Conservation (phyloP, 2,888 invertebrate species). For the Mycalesis mineus region DNA sequence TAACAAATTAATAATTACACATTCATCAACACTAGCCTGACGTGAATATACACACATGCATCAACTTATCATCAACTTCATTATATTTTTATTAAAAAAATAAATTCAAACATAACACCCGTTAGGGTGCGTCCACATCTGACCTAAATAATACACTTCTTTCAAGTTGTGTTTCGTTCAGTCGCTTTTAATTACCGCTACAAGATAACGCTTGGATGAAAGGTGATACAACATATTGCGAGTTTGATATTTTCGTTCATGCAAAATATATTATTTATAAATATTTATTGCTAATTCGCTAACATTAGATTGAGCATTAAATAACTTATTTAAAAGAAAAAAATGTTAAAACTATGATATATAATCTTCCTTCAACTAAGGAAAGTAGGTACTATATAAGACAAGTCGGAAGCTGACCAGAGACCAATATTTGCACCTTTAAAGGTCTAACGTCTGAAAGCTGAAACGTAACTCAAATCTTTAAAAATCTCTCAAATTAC, state of each 20-base stretch:
- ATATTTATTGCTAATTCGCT: not conserved
- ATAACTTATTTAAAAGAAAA: not conserved
- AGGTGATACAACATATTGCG: too few species aligned
- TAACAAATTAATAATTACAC: not conserved
- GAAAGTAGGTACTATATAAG: too few species aligned
- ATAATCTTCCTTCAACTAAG: too few species aligned
- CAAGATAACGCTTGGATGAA: too few species aligned
- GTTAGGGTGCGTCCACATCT: not conserved
- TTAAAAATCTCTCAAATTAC: too few species aligned
- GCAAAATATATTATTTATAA: not conserved
- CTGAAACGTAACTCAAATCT: too few species aligned
- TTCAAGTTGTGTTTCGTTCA: not conserved
- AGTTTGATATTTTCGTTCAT: not conserved
- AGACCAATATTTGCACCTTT: too few species aligned
- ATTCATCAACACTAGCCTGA: not conserved
- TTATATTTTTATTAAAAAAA: conserved; percentile 1
- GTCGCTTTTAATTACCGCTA: too few species aligned
- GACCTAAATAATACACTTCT: too few species aligned
- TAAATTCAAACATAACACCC: conserved; percentile 4
- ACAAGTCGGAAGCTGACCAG: too few species aligned
- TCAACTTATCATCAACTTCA: not conserved
- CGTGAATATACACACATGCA: not conserved
- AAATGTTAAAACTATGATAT: too few species aligned
- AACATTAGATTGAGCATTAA: not conserved
- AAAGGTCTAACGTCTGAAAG: too few species aligned